phyloP scores from a whole-genome alignment of 2,797 vertebrate species.

The Semaprochilodus insignis region DNA sequence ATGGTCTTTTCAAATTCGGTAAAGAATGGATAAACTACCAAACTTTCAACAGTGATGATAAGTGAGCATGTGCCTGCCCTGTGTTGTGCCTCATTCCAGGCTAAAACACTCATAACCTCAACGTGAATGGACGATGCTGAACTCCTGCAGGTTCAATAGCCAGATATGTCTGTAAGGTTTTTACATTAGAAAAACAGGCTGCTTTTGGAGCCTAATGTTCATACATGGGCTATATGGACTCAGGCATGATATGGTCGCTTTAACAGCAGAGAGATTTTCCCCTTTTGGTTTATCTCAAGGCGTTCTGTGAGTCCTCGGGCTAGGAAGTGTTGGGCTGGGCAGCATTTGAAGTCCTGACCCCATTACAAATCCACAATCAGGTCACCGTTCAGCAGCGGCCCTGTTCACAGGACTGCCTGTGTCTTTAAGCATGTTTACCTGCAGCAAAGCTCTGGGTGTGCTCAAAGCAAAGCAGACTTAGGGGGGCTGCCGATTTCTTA shows the following conservation, averaged over 20 bases:
- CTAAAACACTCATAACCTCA: too few relatives aligned
- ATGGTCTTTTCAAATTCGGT: too few relatives aligned
- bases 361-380: slow-evolving; percentile 16
- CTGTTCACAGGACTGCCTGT: neutral
- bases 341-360: neutral
- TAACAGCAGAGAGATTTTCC: neutral
- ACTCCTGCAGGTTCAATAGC: too few relatives aligned
- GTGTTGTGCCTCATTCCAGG: too few relatives aligned
- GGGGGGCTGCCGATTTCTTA: neutral
- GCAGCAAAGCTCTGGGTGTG: slow-evolving; percentile 9
- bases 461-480: slow-evolving; percentile 8
- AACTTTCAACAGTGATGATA: too few relatives aligned
- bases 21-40: too few relatives aligned
- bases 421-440: slow-evolving; percentile 20
- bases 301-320: neutral
- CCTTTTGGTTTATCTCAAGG: slow-evolving; percentile 11
- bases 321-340: slow-evolving; percentile 25
- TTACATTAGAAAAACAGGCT: too few relatives aligned
- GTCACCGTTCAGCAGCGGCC: slow-evolving; percentile 3
- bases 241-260: neutral
- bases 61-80: too few relatives aligned
- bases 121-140: too few relatives aligned
- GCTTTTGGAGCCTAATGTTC: too few relatives aligned
- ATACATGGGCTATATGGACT: too few relatives aligned
- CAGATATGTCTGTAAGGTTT: too few relatives aligned